phyloP scores from a whole-genome alignment of 2,888 invertebrate species.

The Pseudanteris insignis region DNA sequence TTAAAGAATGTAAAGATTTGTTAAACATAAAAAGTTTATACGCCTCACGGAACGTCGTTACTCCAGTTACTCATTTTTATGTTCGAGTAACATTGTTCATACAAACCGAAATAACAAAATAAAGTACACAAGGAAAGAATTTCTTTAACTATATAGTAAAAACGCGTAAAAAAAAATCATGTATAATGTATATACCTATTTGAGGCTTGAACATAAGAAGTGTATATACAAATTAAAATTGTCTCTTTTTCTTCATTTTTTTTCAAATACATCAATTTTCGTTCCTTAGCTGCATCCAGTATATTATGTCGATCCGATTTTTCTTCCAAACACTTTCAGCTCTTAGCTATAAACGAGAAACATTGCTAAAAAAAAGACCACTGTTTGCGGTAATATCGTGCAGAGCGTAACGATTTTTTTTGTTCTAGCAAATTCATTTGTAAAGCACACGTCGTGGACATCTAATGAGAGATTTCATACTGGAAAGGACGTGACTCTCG shows the following conservation, averaged over 20 bases:
- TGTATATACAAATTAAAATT: slow-evolving; percentile 37
- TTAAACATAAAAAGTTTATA: slow-evolving; percentile 8
- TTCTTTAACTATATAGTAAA: no score
- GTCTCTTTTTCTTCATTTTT: slow-evolving; percentile 11
- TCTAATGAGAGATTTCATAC: slow-evolving; percentile 4
- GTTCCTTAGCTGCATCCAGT: slow-evolving; percentile 24
- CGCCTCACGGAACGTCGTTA: slow-evolving; percentile 4
- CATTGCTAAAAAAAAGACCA: slow-evolving; percentile 11
- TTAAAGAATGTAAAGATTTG: neutral
- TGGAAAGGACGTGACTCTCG: slow-evolving; percentile 9
- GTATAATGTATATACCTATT: slow-evolving; percentile 10
- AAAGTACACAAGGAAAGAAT: no score
- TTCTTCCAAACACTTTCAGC: slow-evolving; percentile 50
- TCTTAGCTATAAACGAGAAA: slow-evolving; percentile 55
- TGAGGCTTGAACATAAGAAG: slow-evolving; percentile 12
- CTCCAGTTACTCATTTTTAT: neutral
- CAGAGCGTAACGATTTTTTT: slow-evolving; percentile 7
- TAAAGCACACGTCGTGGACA: slow-evolving; percentile 12
- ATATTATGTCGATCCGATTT: slow-evolving; percentile 24
- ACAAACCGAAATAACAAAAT: no score
- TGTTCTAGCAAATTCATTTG: slow-evolving; percentile 16
- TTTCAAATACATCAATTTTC: slow-evolving; percentile 8
- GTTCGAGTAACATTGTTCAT: no score
- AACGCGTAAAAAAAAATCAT: slow-evolving; percentile 1
- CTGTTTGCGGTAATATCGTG: neutral